Percentiles rank a stretch among this genome's conserved stretches.
These are phyloP conservation scores for Acleris emargana DNA, from an alignment of 2,888 invertebrate species.

Conservation along the genomic window DNA sequence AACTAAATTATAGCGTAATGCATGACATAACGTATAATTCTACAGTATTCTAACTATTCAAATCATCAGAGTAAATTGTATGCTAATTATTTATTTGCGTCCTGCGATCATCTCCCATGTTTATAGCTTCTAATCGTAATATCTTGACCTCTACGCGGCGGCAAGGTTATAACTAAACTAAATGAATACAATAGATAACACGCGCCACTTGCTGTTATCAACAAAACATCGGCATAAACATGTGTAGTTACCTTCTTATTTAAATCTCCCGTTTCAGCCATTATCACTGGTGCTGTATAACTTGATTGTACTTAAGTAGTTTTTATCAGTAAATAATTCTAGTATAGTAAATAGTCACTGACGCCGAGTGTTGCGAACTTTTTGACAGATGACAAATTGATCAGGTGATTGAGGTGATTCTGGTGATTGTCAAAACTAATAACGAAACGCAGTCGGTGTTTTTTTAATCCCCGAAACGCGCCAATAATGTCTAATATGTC, in stretches of 20 bases:
- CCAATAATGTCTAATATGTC: too few species aligned
- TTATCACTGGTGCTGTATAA: slow-evolving; percentile 45
- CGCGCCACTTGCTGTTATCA: slow-evolving; percentile 46
- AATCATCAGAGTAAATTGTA: slow-evolving; percentile 23
- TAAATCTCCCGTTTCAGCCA: slow-evolving; percentile 62
- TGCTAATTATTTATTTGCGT: slow-evolving; percentile 36
- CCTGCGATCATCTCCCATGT: slow-evolving; percentile 38
- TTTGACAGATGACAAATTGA: slow-evolving; percentile 39
- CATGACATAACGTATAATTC: neutral
- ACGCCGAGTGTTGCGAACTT: slow-evolving; percentile 6
- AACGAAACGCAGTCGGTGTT: too few species aligned
- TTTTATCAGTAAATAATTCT: slow-evolving; percentile 20
- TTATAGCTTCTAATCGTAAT: slow-evolving; percentile 34
- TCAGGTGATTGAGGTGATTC: slow-evolving; percentile 54
- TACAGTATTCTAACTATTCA: neutral
- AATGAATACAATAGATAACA: slow-evolving; percentile 51
- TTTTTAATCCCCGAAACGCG: too few species aligned
- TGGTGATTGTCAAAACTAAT: slow-evolving; percentile 49
- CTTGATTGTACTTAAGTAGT: too few species aligned
- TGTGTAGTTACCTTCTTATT: slow-evolving; percentile 72
- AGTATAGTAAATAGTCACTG: slow-evolving; percentile 1
- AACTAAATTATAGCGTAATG: neutral
- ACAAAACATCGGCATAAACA: slow-evolving; percentile 52
- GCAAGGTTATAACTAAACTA: slow-evolving; percentile 56
- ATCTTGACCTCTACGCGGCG: slow-evolving; percentile 61